Evolutionary conservation across 2,888 invertebrate species (phyloP), one percentile per base, ranked within the genome.

Genomic region (Ashinkailepas kermadecensis): DNA sequence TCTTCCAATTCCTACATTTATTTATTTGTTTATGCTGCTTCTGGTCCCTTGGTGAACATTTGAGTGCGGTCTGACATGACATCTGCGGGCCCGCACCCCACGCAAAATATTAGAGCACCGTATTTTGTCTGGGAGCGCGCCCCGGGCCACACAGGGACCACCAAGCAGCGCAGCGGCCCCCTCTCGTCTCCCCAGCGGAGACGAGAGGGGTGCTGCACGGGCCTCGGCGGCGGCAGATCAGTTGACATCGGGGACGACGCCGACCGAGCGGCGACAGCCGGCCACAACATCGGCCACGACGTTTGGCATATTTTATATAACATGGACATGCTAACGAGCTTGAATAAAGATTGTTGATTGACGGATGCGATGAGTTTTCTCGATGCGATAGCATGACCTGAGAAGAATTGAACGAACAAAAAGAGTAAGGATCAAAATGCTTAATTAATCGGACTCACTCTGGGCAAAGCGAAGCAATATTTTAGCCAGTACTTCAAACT

Each of bases 31-130:
- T 1, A 74, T 74, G 74, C 74, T 74, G 74, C 74, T 74, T 74
- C 74, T 12, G 74, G 74, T 74, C 74, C 74, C 74, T 74, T 74
- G 74, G 74, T 74, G 74, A 74, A 74, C 74, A 74, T 74, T 10
- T 74, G 54, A 74, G 74, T 74, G 74, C 54, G 9, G 74, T 54
- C 74, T 18, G 74, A 10, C 39, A 9, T 12, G 13, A 4, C 74
- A 74, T 25, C 74, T 10, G 54, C 18, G 74, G 74, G 54, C 54
- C 9, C 54, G 54, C 18, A 7, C 12, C 74, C 25, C 54, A 74
- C 54, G 54, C 74, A 74, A 74, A 74, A 74, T 74, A 74, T 74
- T 74, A 39, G 74, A 74, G 74, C 74, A 74, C 74, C 74, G 54
- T 74, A 74, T 74, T 74, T 25, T 74, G 74, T 54, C 74, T 74